Percentiles rank a stretch among this genome's conserved stretches.
phyloP scores from a whole-genome alignment of 1,140 invertebrate species.

The Drosophila quadrilineata region DNA sequence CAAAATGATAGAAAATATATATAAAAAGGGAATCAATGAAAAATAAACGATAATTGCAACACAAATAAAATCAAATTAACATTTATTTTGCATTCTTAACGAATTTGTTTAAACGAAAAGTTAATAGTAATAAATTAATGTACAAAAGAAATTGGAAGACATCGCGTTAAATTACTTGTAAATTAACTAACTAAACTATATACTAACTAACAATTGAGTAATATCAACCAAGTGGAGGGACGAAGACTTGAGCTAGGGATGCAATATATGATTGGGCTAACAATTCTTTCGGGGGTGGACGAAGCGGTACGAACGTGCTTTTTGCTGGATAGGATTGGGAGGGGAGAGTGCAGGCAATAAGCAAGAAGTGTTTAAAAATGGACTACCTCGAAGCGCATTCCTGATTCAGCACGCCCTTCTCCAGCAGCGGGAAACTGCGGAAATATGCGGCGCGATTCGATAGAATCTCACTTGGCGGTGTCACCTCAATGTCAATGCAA shows the following conservation, averaged over 20 bases:
- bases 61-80: slow-evolving; percentile 15
- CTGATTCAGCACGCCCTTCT: slow-evolving; percentile 89
- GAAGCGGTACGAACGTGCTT: not conserved
- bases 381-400: slow-evolving; percentile 86
- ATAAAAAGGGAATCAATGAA: slow-evolving; percentile 33
- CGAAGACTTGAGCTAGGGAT: not conserved
- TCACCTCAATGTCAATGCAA: slow-evolving; percentile 90
- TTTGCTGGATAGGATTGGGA: not conserved
- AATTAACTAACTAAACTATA: slow-evolving; percentile 17
- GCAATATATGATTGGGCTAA: slow-evolving; percentile 12
- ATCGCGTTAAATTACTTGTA: not conserved
- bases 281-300: not conserved
- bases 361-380: slow-evolving; percentile 4
- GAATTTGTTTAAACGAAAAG: slow-evolving; percentile 5
- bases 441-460: slow-evolving; percentile 87
- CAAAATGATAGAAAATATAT: slow-evolving; percentile 24
- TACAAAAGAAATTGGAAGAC: slow-evolving; percentile 29
- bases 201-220: not conserved
- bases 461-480: slow-evolving; percentile 88
- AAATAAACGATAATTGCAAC: slow-evolving; percentile 48
- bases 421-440: slow-evolving; percentile 90
- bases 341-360: not conserved
- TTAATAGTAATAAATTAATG: slow-evolving; percentile 32
- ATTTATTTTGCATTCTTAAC: slow-evolving; percentile 12
- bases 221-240: not conserved